Percentiles rank a stretch among this genome's conserved stretches.
Evolutionary conservation across 2,888 invertebrate species (phyloP).

Genomic region (Drosophila colorata): DNA sequence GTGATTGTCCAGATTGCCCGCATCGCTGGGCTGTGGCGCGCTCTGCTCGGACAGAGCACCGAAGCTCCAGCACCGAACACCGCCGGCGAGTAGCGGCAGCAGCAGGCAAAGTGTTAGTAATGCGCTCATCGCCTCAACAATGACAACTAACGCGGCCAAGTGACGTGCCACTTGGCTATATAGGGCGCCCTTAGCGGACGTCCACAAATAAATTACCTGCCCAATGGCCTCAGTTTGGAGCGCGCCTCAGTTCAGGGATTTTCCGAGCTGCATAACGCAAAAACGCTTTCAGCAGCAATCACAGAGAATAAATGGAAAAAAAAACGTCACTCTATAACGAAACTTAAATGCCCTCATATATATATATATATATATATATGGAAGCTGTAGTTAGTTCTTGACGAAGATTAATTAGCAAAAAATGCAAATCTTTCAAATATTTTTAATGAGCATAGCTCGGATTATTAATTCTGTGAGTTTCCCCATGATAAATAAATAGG

Average conservation of each 20-base stretch:
- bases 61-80: conserved; percentile 57
- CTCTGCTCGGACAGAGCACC: conserved; percentile 23
- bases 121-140: conserved; percentile 53
- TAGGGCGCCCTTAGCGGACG: conserved; percentile 44
- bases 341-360: conserved; percentile 26
- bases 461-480: conserved; percentile 2
- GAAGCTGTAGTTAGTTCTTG: neutral
- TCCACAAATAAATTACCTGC: conserved; percentile 54
- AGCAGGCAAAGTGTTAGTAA: conserved; percentile 34
- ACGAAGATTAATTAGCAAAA: neutral
- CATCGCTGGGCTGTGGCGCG: conserved; percentile 57
- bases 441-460: neutral
- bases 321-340: neutral
- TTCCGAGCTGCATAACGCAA: conserved; percentile 53
- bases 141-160: conserved; percentile 55
- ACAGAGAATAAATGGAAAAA: conserved; percentile 5
- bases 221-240: conserved; percentile 54
- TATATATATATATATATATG: neutral
- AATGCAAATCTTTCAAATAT: neutral
- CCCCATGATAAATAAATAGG: neutral
- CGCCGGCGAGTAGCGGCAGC: conserved; percentile 39
- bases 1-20: conserved; percentile 49
- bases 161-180: conserved; percentile 58
- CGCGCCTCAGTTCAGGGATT: conserved; percentile 57
- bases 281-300: conserved; percentile 23